Evolutionary conservation across 2,113 vertebrate species (phyloP).

Genomic region (Lipophrys pholis): DNA sequence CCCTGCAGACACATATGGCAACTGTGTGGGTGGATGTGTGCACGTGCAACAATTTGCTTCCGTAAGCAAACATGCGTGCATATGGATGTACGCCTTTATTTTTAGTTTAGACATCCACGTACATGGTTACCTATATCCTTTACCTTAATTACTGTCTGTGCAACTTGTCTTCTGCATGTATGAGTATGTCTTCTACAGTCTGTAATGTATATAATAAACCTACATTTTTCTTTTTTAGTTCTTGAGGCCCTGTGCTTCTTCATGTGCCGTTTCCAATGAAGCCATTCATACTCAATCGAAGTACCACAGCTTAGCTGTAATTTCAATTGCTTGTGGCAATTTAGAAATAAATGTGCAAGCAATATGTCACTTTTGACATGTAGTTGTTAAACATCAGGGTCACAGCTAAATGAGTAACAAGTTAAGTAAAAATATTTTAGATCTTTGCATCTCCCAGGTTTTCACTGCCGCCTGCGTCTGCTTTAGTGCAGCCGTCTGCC

Average conservation of each 20-base stretch:
- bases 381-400: background rate
- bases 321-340: background rate
- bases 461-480: constrained; percentile 7
- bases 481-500: background rate
- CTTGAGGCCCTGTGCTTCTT: background rate
- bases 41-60: constrained; percentile 56
- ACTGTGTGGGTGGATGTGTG: constrained; percentile 69
- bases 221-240: constrained; percentile 3
- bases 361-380: background rate
- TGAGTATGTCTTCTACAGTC: constrained; percentile 3
- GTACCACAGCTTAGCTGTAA: background rate
- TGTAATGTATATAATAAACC: background rate
- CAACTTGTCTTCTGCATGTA: constrained; percentile 2
- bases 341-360: background rate
- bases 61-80: constrained; percentile 37
- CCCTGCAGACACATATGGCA: constrained; percentile 74
- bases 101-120: constrained; percentile 6
- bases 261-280: background rate
- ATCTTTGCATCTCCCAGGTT: background rate
- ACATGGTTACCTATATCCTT: background rate
- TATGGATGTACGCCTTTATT: constrained; percentile 31
- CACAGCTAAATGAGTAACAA: background rate
- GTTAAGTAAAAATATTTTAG: background rate
- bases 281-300: background rate
- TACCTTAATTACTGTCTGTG: background rate